Percentiles rank a stretch among this genome's conserved stretches.
Conservation (phyloP, 1,140 invertebrate species). For the Bombus turneri region DNA sequence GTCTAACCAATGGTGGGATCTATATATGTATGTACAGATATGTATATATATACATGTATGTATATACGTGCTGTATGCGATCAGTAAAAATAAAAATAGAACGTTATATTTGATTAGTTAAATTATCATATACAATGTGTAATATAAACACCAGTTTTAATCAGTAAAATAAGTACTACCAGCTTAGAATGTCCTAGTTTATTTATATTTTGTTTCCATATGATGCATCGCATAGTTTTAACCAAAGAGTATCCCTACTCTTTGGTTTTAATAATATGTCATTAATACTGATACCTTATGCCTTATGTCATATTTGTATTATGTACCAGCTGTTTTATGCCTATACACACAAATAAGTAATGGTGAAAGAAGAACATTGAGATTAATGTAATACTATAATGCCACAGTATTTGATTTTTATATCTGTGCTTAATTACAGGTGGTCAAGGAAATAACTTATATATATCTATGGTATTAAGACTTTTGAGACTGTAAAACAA, state of each 20-base stretch:
- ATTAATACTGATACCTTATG: not conserved
- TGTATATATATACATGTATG: not conserved
- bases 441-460: conserved; percentile 35
- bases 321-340: conserved; percentile 15
- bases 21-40: too few relatives aligned
- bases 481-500: not conserved
- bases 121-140: not conserved
- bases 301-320: not conserved
- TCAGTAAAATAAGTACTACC: not conserved
- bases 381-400: conserved; percentile 21
- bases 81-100: conserved; percentile 4
- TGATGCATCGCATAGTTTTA: not conserved
- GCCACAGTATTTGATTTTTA: not conserved
- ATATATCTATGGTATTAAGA: not conserved
- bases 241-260: too few relatives aligned
- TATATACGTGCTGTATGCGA: not conserved
- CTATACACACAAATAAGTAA: not conserved
- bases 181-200: not conserved
- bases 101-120: not conserved
- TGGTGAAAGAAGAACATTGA: conserved; percentile 6
- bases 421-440: conserved; percentile 37
- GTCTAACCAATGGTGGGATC: conserved; percentile 36
- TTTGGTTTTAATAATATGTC: not conserved
- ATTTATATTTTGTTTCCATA: not conserved
- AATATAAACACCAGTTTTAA: not conserved